Evolutionary conservation across 2,888 invertebrate species (phyloP).

Genomic region (Esperia sulphurella): DNA sequence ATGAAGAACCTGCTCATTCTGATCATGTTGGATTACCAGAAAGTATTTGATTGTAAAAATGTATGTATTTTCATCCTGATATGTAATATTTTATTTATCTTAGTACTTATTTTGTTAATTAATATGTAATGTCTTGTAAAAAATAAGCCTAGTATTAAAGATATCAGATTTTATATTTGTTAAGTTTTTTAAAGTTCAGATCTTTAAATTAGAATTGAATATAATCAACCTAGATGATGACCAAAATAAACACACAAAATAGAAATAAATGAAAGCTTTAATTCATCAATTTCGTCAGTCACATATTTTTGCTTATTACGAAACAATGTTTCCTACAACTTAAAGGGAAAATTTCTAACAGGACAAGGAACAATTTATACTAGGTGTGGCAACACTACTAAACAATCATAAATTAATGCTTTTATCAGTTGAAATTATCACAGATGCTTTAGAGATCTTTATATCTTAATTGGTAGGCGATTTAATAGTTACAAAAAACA

Average conservation of each 20-base stretch:
- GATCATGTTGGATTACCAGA: slow-evolving; percentile 1
- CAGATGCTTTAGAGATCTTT: slow-evolving; percentile 77
- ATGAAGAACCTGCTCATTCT: neutral
- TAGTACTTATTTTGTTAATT: no score
- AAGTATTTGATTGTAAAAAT: neutral
- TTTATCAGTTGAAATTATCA: slow-evolving; percentile 73
- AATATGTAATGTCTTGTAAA: no score
- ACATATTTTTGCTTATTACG: slow-evolving; percentile 9
- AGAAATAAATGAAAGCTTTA: slow-evolving; percentile 8
- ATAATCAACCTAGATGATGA: no score
- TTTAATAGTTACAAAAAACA: slow-evolving; percentile 27
- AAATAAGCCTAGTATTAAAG: no score
- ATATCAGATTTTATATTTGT: no score
- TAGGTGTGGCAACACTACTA: slow-evolving; percentile 42
- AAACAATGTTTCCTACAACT: slow-evolving; percentile 10
- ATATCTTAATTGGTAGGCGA: slow-evolving; percentile 67
- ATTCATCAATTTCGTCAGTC: slow-evolving; percentile 22
- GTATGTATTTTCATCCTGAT: no score
- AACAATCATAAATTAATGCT: slow-evolving; percentile 67
- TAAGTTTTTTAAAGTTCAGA: no score
- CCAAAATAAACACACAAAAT: slow-evolving; percentile 6
- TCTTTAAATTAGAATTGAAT: no score
- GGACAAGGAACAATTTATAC: slow-evolving; percentile 7
- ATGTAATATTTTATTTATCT: no score
- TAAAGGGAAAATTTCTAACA: neutral